Evolutionary conservation across 2,113 vertebrate species (phyloP), one percentile per base, ranked within the genome.

Genomic region (Megaleporinus macrocephalus): DNA sequence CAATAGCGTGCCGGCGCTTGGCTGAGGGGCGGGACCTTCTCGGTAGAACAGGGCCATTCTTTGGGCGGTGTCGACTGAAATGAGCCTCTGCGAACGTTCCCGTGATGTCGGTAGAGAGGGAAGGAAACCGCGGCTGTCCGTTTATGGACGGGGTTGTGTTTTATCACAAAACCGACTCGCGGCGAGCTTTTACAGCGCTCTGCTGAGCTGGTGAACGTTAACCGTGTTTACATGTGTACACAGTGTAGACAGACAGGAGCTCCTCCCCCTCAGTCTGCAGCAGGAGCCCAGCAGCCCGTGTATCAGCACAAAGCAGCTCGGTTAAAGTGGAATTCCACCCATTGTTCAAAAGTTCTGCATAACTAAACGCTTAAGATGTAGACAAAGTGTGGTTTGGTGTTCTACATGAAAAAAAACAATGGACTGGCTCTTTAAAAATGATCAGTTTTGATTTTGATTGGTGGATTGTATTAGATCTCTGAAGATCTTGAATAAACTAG

Each of bases 31-130:
- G 88, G 90, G 76, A 44, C 73, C 9, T 57, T 13, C 30, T 63
- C 2, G 4, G 51, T 79, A 44, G 30, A 84, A 75, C 47, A 74
- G 85, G 77, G 59, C 84, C 83, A 85, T 84, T 81, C 63, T 79
- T 86, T 85, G 86, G 76, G 83, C 53, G 81, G 86, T n/a, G 76
- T 24, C 82, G 84, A 82, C 74, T 1, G 33, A 70, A 70, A 26
- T 26, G 16, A 65, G 26, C 24, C 15, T 57, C 66, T 55, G 10
- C 57, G 24, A 24, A 24, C 57, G 57, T 61, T 22, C 4, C 41
- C 4, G 41, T 44, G 3, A 5, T 44, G 4, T 44, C 11, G 11
- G 11, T 9, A 5, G 41, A 44, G 36, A 44, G 9, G 10, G 4
- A 44, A 10, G 9, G 1, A 1, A 7, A 5, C 41, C 9, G 4